phyloP scores from a whole-genome alignment of 2,888 invertebrate genomes.

The Gandaritis pyraliata region DNA sequence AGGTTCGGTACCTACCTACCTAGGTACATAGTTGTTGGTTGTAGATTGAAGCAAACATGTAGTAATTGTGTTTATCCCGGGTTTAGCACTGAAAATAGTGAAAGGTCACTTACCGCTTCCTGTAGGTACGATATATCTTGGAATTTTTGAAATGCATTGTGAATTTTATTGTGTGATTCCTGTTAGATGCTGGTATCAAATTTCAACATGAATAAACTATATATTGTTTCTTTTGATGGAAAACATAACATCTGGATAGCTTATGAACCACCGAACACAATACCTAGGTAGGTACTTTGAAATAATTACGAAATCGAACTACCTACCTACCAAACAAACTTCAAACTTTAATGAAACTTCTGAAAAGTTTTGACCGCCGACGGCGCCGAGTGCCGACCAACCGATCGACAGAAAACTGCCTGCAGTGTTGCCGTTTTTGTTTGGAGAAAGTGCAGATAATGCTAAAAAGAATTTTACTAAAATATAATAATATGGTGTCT shows the following conservation, averaged over 20 bases:
- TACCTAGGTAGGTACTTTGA: not conserved
- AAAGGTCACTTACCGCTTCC: slow-evolving; percentile 18
- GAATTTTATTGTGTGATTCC: not conserved
- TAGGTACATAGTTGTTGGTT: no score
- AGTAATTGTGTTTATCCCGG: not conserved
- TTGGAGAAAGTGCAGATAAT: no score
- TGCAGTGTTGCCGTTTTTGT: no score
- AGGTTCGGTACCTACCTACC: no score
- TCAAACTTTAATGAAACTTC: no score
- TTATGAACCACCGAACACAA: not conserved
- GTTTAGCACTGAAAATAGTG: not conserved
- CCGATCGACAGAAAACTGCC: no score
- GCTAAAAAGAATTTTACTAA: no score
- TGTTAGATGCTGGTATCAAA: slow-evolving; percentile 18
- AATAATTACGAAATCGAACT: not conserved
- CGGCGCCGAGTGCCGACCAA: no score
- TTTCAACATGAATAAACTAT: slow-evolving; percentile 25
- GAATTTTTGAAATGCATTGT: slow-evolving; percentile 30
- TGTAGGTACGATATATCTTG: slow-evolving; percentile 25
- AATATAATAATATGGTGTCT: no score
- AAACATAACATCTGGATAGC: slow-evolving; percentile 18
- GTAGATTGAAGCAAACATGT: no score
- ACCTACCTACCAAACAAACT: not conserved
- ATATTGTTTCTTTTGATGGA: not conserved
- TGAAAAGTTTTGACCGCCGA: slow-evolving; percentile 28